Conservation (phyloP, 2,888 invertebrate genomes). For the Agonopterix alstromeriana region DNA sequence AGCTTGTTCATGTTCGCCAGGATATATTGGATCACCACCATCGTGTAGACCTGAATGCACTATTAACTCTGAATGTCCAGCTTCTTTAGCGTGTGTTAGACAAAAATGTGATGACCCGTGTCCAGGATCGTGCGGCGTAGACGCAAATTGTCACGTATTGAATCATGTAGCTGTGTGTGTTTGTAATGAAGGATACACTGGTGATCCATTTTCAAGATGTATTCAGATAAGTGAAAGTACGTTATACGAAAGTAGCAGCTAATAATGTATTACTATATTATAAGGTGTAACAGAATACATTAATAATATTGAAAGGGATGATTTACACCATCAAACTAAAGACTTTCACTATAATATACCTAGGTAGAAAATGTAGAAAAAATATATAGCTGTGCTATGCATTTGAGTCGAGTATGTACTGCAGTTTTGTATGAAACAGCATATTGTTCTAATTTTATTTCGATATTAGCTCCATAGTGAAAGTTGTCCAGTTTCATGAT, state of each 20-base stretch:
- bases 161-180: constrained; percentile 90
- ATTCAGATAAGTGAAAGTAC: constrained; percentile 71
- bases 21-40: constrained; percentile 87
- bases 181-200: constrained; percentile 84
- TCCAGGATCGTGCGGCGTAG: constrained; percentile 87
- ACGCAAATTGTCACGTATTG: constrained; percentile 85
- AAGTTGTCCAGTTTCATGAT: no score
- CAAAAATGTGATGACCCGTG: constrained; percentile 90
- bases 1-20: constrained; percentile 87
- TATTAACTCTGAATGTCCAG: constrained; percentile 86
- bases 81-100: constrained; percentile 85
- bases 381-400: no score
- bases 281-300: no score
- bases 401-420: no score
- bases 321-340: no score
- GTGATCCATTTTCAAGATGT: constrained; percentile 89
- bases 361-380: no score
- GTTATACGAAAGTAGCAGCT: neutral
- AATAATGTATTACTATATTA: no score
- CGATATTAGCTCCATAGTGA: no score
- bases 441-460: no score
- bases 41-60: constrained; percentile 88
- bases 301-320: no score
- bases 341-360: no score
- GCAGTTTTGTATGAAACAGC: no score